A percentile compares a stretch with the other conserved stretches of the same genome.
Evolutionary conservation across 2,888 invertebrate species (phyloP).

Genomic region (Melanargia galathea): DNA sequence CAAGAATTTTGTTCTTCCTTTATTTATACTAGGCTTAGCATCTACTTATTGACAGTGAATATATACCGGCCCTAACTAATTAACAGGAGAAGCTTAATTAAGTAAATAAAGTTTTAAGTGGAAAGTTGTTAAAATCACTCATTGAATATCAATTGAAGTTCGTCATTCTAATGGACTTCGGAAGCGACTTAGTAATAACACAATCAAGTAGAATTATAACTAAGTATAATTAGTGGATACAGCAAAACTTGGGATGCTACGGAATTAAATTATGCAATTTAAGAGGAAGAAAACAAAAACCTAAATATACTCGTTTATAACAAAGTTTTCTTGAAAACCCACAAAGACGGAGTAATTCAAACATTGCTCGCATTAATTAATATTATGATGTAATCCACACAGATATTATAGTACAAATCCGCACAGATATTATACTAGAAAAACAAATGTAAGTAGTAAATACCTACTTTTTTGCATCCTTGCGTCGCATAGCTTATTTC

Average conservation of each 20-base stretch:
- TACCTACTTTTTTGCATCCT: no score
- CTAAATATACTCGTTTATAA: background rate
- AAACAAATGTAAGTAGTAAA: background rate
- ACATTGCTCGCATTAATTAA: constrained; percentile 5
- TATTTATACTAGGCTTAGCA: no score
- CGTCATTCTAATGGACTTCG: background rate
- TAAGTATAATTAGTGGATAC: no score
- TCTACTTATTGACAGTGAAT: no score
- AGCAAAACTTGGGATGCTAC: background rate
- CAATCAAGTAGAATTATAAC: background rate
- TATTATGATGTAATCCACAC: background rate
- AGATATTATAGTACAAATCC: background rate
- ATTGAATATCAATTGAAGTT: background rate
- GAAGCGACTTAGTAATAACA: background rate
- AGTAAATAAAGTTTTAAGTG: background rate
- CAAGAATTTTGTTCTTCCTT: no score
- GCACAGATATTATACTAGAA: background rate
- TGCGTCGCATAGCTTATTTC: background rate
- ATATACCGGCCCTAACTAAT: no score
- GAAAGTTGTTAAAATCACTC: background rate
- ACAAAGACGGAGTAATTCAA: constrained; percentile 5
- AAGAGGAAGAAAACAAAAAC: background rate
- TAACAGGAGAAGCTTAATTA: background rate
- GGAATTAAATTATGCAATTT: background rate
- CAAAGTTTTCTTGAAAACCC: constrained; percentile 3